Evolutionary conservation across 2,888 invertebrate species (phyloP).

Genomic region (Villa cingulata): DNA sequence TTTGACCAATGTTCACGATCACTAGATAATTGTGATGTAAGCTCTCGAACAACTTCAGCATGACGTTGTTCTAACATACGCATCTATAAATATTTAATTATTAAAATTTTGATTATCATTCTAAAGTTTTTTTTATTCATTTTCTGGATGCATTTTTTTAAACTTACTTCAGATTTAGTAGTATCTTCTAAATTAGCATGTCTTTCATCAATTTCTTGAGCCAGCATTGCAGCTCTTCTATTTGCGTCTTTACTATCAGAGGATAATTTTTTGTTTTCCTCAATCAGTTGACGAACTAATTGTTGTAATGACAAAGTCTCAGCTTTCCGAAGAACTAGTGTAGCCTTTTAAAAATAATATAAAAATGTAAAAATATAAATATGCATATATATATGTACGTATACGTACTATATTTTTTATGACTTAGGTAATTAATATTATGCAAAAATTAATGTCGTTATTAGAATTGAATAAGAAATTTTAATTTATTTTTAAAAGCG

Average conservation of each 20-base stretch:
- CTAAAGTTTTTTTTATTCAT: too few species aligned
- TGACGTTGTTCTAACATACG: conserved; percentile 62
- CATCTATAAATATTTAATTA: too few species aligned
- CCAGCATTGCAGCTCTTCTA: conserved; percentile 62
- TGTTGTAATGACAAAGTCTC: conserved; percentile 49
- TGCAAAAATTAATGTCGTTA: too few species aligned
- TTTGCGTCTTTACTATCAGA: conserved; percentile 70
- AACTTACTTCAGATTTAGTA: conserved; percentile 38
- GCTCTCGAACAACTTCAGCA: conserved; percentile 55
- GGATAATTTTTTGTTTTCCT: conserved; percentile 69
- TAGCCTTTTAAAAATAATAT: conserved; percentile 37
- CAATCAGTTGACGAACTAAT: conserved; percentile 49
- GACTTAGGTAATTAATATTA: too few species aligned
- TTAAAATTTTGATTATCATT: too few species aligned
- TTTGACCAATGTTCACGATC: conserved; percentile 62
- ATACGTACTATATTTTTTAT: too few species aligned
- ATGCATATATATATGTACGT: neutral
- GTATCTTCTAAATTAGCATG: conserved; percentile 70
- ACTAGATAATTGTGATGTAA: conserved; percentile 51
- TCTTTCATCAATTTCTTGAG: conserved; percentile 84
- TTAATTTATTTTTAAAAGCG: neutral
- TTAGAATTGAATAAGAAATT: too few species aligned
- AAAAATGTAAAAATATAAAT: neutral
- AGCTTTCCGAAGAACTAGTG: conserved; percentile 50
- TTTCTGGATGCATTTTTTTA: too few species aligned